Evolutionary conservation across 2,797 vertebrate genomes (phyloP).

Genomic region (Synaphobranchus kaupii): DNA sequence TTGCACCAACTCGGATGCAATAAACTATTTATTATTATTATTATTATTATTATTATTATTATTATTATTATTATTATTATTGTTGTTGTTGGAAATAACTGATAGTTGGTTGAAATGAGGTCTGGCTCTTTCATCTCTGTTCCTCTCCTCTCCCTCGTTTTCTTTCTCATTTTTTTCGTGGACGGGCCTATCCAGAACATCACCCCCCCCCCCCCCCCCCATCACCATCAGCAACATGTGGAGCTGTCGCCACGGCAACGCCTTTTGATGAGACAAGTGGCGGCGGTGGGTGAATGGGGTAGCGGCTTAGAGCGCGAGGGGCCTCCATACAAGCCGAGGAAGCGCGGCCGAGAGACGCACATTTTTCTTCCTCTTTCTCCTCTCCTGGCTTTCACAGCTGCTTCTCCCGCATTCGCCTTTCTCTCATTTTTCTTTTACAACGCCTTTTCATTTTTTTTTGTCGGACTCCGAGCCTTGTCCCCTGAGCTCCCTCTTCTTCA

Average conservation of each 20-base stretch:
- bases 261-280: constrained; percentile 65
- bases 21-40: neutral
- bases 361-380: constrained; percentile 28
- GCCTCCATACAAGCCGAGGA: constrained; percentile 51
- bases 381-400: constrained; percentile 18
- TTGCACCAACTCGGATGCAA: neutral
- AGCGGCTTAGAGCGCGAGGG: constrained; percentile 45
- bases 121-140: constrained; percentile 6
- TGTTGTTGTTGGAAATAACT: neutral
- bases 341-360: constrained; percentile 40
- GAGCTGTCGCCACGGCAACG: constrained; percentile 65
- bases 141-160: neutral
- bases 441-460: constrained; percentile 16
- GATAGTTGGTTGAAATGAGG: neutral
- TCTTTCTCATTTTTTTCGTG: constrained; percentile 19
- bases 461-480: neutral
- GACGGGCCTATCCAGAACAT: constrained; percentile 35
- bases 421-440: constrained; percentile 24
- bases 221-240: constrained; percentile 60
- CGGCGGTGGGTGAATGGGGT: constrained; percentile 56
- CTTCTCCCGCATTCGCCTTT: constrained; percentile 23
- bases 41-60: neutral
- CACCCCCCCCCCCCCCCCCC: constrained; percentile 35
- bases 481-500: constrained; percentile 12
- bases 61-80: neutral